These are phyloP conservation scores for Albula glossodonta DNA, from an alignment of 2,113 vertebrate species.

Conservation along the genomic window DNA sequence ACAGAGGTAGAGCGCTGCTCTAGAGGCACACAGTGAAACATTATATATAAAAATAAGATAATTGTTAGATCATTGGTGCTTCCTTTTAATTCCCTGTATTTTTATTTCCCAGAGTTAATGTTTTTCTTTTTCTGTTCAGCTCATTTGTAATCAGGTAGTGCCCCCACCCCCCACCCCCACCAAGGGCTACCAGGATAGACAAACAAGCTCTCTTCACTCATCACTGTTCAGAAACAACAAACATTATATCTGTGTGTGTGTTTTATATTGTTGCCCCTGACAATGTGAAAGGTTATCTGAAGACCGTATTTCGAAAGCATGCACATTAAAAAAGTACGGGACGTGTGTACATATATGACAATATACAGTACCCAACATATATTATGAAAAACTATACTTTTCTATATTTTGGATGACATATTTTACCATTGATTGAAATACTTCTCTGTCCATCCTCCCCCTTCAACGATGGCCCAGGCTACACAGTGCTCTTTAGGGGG, in stretches of 20 bases:
- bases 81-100: slow-evolving; percentile 33
- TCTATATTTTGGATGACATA: slow-evolving; percentile 2
- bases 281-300: slow-evolving; percentile 28
- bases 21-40: slow-evolving; percentile 36
- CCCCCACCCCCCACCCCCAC: slow-evolving; percentile 16
- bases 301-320: not conserved
- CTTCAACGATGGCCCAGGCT: not conserved
- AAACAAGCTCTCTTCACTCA: slow-evolving; percentile 27
- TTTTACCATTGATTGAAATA: not conserved
- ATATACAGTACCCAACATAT: not conserved
- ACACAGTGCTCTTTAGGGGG: no score
- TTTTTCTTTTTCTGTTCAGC: slow-evolving; percentile 27
- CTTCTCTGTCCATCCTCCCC: not conserved
- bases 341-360: not conserved
- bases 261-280: slow-evolving; percentile 26
- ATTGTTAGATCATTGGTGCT: slow-evolving; percentile 46
- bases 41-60: slow-evolving; percentile 39
- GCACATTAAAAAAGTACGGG: not conserved
- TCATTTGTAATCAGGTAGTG: slow-evolving; percentile 16
- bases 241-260: slow-evolving; percentile 1
- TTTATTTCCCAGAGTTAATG: slow-evolving; percentile 26
- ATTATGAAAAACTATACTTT: not conserved
- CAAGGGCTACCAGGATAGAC: slow-evolving; percentile 31
- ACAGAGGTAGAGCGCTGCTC: not conserved
- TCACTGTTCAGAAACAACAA: slow-evolving; percentile 28